phyloP scores from a whole-genome alignment of 2,888 invertebrate genomes.

The Furcula furcula region DNA sequence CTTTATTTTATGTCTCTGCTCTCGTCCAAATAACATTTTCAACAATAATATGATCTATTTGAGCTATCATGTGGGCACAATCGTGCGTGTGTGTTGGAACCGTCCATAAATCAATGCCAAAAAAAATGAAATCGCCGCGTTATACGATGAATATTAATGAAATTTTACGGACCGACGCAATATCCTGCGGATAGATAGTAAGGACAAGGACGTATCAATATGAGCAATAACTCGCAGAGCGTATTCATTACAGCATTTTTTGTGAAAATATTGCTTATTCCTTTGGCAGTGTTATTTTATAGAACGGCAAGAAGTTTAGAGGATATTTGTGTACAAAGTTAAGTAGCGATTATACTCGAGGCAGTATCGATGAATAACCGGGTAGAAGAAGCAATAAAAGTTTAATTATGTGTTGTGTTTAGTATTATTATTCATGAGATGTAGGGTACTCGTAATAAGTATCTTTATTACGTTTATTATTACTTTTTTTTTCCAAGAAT shows the following conservation, averaged over 20 bases:
- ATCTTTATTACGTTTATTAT: too few species aligned
- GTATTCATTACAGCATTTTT: slow-evolving; percentile 4
- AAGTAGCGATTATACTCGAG: too few species aligned
- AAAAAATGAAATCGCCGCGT: slow-evolving; percentile 62
- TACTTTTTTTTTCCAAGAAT: too few species aligned
- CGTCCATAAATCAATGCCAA: slow-evolving; percentile 65
- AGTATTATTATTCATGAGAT: too few species aligned
- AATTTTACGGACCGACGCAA: slow-evolving; percentile 45
- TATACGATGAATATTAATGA: slow-evolving; percentile 71
- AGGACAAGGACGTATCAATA: slow-evolving; percentile 12
- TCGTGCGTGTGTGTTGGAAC: slow-evolving; percentile 46
- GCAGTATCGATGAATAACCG: too few species aligned
- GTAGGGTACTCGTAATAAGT: too few species aligned
- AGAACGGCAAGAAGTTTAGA: too few species aligned
- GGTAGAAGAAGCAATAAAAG: too few species aligned
- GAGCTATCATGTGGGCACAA: slow-evolving; percentile 32
- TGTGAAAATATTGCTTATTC: neutral
- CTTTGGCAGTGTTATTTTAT: neutral
- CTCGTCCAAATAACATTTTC: slow-evolving; percentile 22
- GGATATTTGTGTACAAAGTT: too few species aligned
- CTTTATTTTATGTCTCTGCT: too few species aligned
- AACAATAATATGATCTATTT: slow-evolving; percentile 33
- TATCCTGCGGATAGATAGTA: slow-evolving; percentile 27
- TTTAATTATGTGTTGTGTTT: too few species aligned
- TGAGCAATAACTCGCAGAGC: slow-evolving; percentile 2